A percentile compares a stretch with the other conserved stretches of the same genome.
phyloP scores from a whole-genome alignment of 2,797 vertebrate species.

The Basileuterus tristriatus region DNA sequence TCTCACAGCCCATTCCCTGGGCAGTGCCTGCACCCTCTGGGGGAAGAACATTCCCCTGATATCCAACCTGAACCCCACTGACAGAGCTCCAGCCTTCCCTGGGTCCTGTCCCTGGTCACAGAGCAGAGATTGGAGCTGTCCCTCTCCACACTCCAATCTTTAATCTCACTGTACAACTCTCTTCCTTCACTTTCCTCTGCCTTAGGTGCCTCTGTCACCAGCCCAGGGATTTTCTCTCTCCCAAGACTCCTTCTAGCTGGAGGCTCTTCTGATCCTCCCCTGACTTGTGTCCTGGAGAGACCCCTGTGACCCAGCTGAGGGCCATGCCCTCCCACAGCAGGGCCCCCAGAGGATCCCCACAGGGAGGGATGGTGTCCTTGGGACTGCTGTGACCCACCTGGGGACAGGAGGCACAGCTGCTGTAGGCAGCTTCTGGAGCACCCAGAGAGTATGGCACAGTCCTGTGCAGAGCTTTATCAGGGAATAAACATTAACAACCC shows the following conservation, averaged over 20 bases:
- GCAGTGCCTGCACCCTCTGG: neutral
- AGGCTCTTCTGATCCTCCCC: neutral
- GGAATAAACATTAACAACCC: neutral
- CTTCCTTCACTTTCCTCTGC: neutral
- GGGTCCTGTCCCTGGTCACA: neutral
- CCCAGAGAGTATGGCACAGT: neutral
- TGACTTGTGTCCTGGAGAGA: neutral
- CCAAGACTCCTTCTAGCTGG: neutral
- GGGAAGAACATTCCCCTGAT: neutral
- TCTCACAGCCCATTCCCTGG: too few species aligned
- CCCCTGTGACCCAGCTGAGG: neutral
- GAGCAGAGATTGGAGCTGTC: neutral
- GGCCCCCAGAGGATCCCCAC: neutral
- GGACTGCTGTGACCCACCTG: neutral
- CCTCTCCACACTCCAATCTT: neutral
- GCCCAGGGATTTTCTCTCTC: neutral
- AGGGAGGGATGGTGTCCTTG: neutral
- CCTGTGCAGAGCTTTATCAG: neutral
- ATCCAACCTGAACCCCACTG: fast-evolving
- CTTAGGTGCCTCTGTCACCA: neutral
- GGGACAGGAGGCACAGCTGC: neutral
- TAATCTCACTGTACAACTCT: neutral
- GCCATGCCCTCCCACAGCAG: neutral
- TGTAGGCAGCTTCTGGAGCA: neutral
- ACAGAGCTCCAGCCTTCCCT: neutral